Evolutionary conservation across 2,888 invertebrate species (phyloP), one percentile per base, ranked within the genome.

Genomic region (Leucania comma): DNA sequence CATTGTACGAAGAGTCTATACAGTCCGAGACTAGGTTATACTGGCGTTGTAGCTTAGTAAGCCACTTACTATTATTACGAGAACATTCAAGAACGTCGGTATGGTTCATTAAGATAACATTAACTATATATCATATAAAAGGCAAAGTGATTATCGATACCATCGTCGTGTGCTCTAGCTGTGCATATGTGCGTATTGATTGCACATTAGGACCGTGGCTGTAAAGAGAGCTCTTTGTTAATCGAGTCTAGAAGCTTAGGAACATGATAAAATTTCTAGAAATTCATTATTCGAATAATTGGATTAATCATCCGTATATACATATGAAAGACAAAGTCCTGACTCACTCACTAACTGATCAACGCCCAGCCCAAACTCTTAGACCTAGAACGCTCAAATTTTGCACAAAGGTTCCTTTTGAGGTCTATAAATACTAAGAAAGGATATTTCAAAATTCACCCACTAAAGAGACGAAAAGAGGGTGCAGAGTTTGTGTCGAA

Each of bases 51-150:
- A 9, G 22, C n/a, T 35, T 35, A 12, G 32, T 57, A 56, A 22
- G 22, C 35, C 35, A 17, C 57, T 6, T 57, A 56, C 6, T 8
- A 10, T n/a, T 54, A 32, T 17, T 22, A 35, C 22, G 35, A 22
- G 66, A 64, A 77, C 51, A 81, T 67, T 77, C 59, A 77, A 77
- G 78, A 81, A 67, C 35, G 26, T 32, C 60, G 61, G 57, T 24
- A n/a, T 35, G 51, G 46, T 65, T 76, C 26, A 56, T 56, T 35
- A 26, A 51, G 72, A 78, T 81, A 72, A 67, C 64, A 42, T 58
- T 60, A 60, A 74, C 35, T 53, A 26, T 35, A 22, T 53, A 26
- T 35, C 22, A 20, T 54, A 58, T 29, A 63, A 51, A 53, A 32
- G 24, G 38, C 12, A 53, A 57, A 42, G 60, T 58, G 62, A 82